Evolutionary conservation across 2,113 vertebrate species (phyloP).

Genomic region (Nyctibius bracteatus): DNA sequence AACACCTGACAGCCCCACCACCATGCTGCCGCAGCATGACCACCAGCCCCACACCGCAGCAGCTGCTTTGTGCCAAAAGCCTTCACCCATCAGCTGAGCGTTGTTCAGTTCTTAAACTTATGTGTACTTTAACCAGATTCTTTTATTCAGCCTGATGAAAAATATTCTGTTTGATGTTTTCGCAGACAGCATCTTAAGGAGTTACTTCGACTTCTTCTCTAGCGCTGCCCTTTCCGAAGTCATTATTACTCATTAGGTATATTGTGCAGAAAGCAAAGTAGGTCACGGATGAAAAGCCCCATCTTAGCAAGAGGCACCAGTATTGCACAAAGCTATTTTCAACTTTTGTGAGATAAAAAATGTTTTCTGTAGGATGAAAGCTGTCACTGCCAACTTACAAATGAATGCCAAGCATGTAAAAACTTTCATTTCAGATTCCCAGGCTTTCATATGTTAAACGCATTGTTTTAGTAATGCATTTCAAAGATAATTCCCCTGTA

Average conservation of each 20-base stretch:
- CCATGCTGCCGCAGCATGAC: not conserved
- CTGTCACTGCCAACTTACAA: slow-evolving; percentile 67
- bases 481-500: not conserved
- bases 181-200: slow-evolving; percentile 13
- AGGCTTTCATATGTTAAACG: slow-evolving; percentile 68
- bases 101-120: not conserved
- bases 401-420: slow-evolving; percentile 60
- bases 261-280: slow-evolving; percentile 68
- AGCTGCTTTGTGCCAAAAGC: fast-evolving
- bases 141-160: slow-evolving; percentile 8
- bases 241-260: slow-evolving; percentile 65
- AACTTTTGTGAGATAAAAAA: slow-evolving; percentile 65
- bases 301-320: slow-evolving; percentile 53
- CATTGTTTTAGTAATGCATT: slow-evolving; percentile 58
- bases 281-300: slow-evolving; percentile 72
- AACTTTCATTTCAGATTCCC: slow-evolving; percentile 54
- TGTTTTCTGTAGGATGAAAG: slow-evolving; percentile 68
- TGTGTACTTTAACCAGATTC: not conserved
- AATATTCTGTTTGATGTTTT: slow-evolving; percentile 39
- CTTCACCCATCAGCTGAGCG: not conserved
- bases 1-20: not conserved
- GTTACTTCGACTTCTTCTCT: slow-evolving; percentile 6
- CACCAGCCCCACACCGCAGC: fast-evolving
- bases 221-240: slow-evolving; percentile 49
- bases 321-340: slow-evolving; percentile 69